These are phyloP conservation scores for Tinea trinotella DNA, from an alignment of 2,888 invertebrate genomes.

Conservation along the genomic window DNA sequence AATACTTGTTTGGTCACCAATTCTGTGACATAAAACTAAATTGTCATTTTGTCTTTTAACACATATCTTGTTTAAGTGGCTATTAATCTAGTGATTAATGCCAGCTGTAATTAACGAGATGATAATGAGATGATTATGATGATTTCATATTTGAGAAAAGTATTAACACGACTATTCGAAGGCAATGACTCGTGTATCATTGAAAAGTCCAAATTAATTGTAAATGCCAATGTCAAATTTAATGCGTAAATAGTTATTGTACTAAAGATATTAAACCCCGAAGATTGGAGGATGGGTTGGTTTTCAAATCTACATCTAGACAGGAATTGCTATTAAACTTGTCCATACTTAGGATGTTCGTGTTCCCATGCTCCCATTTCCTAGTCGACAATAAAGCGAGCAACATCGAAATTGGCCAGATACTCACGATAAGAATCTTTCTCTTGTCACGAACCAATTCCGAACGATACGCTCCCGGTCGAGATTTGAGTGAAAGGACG, in stretches of 20 bases:
- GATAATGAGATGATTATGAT: not conserved
- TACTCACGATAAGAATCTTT: conserved; percentile 69
- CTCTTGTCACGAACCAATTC: conserved; percentile 68
- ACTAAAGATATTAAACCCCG: too few relatives aligned
- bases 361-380: conserved; percentile 68
- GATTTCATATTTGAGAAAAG: not conserved
- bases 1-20: too few relatives aligned
- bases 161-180: not conserved
- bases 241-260: not conserved
- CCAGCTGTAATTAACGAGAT: not conserved
- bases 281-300: not conserved
- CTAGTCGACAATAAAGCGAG: conserved; percentile 47
- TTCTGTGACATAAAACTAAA: too few relatives aligned
- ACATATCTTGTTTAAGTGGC: too few relatives aligned
- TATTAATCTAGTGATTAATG: too few relatives aligned
- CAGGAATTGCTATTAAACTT: conserved; percentile 2
- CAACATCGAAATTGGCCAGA: conserved; percentile 64
- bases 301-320: conserved; percentile 7
- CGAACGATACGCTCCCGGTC: conserved; percentile 59
- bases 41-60: too few relatives aligned
- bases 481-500: conserved; percentile 65
- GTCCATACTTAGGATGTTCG: conserved; percentile 13
- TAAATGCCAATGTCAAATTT: not conserved
- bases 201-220: conserved; percentile 3
- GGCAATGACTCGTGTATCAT: not conserved